phyloP scores from a whole-genome alignment of 2,797 vertebrate genomes.

The Pitangus sulphuratus region DNA sequence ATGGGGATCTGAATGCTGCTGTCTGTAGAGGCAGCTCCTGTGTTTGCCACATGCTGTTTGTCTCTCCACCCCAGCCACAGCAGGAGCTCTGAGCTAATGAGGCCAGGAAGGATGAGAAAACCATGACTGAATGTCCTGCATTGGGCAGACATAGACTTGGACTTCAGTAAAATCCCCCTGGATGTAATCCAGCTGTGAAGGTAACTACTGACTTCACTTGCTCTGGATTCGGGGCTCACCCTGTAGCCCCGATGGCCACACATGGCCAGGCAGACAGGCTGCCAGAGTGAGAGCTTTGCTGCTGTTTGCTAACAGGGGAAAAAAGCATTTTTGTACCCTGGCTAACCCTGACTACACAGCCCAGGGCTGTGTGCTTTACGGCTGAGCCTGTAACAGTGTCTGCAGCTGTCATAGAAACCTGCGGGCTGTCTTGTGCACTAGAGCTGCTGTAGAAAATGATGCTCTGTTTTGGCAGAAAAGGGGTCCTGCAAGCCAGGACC shows the following conservation, averaged over 20 bases:
- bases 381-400: neutral
- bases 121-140: neutral
- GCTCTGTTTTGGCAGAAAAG: slow-evolving; percentile 33
- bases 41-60: neutral
- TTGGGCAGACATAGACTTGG: neutral
- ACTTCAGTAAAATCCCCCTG: neutral
- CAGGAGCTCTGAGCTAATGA: neutral
- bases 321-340: neutral
- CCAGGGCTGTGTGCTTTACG: slow-evolving; percentile 11
- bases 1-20: fast-evolving
- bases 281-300: neutral
- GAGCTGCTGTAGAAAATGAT: neutral
- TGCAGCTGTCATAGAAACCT: slow-evolving; percentile 40
- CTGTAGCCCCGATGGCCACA: neutral
- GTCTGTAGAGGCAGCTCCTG: neutral
- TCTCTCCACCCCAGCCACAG: neutral
- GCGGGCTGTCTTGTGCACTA: slow-evolving; percentile 26
- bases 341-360: neutral
- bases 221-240: neutral
- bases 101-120: neutral
- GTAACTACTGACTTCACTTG: neutral
- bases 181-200: neutral
- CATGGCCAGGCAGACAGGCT: neutral
- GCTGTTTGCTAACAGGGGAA: neutral
- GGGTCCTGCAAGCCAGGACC: neutral